phyloP scores from a whole-genome alignment of 2,113 vertebrate genomes.

The Ornithorhynchus anatinus region DNA sequence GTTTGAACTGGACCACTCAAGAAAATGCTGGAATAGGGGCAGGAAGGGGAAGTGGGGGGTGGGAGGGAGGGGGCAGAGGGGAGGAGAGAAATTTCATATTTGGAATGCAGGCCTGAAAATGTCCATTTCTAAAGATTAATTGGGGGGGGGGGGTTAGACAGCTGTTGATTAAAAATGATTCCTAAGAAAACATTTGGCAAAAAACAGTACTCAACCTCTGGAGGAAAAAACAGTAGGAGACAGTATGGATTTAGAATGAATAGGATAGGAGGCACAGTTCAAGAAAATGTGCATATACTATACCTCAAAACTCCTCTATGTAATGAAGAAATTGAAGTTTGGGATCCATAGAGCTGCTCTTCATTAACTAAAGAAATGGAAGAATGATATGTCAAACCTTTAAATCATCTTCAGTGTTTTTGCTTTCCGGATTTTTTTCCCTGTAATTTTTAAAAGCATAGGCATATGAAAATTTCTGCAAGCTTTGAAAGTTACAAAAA shows the following conservation, averaged over 20 bases:
- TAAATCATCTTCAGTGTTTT: neutral
- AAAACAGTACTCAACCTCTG: neutral
- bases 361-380: neutral
- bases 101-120: neutral
- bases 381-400: neutral
- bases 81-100: neutral
- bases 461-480: constrained; percentile 2
- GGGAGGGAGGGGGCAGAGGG: neutral
- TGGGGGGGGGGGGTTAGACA: too few species aligned
- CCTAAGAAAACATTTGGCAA: neutral
- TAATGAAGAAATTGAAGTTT: neutral
- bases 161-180: neutral
- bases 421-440: neutral
- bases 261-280: constrained; percentile 12
- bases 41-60: neutral
- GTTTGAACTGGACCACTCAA: constrained; percentile 14
- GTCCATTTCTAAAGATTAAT: neutral
- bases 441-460: constrained; percentile 7
- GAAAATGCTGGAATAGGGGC: neutral
- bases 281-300: neutral
- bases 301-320: constrained; percentile 20
- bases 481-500: neutral
- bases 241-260: constrained; percentile 18
- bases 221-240: neutral
- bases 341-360: neutral